Evolutionary conservation across 2,797 vertebrate species (phyloP).

Genomic region (Peromyscus melanophrys): DNA sequence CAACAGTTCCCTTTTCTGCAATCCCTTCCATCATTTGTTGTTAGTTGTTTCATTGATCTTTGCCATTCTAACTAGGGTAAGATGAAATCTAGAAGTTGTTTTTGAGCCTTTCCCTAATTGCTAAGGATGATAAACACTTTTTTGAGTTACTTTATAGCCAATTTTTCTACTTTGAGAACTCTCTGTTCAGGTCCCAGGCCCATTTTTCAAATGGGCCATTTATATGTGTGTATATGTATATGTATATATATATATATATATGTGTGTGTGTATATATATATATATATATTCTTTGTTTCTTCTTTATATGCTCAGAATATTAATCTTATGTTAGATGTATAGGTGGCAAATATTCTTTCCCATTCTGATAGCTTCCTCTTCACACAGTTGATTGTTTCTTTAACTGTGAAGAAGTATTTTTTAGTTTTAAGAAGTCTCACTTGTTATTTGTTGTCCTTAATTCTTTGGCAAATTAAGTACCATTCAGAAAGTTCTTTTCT

Average conservation of each 20-base stretch:
- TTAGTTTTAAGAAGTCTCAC: background rate
- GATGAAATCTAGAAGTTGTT: background rate
- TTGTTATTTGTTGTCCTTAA: background rate
- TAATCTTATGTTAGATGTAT: background rate
- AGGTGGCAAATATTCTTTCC: background rate
- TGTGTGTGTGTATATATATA: background rate
- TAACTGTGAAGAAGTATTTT: background rate
- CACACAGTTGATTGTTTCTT: background rate
- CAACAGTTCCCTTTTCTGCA: background rate
- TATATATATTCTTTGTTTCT: background rate
- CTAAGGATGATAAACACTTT: background rate
- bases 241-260: rapidly evolving
- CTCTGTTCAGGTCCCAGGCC: background rate
- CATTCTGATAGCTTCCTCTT: background rate
- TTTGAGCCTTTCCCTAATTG: background rate
- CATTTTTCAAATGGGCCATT: background rate
- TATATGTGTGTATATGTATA: too few relatives aligned
- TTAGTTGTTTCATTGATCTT: background rate
- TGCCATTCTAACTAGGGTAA: background rate
- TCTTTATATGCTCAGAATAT: background rate
- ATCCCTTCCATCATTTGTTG: background rate
- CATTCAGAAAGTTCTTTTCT: background rate
- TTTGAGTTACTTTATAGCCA: background rate
- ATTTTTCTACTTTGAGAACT: background rate
- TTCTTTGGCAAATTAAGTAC: background rate